Evolutionary conservation across 1,140 invertebrate genomes (phyloP), one percentile per base, ranked within the genome.

Genomic region (Pseudachorutes palmiensis): DNA sequence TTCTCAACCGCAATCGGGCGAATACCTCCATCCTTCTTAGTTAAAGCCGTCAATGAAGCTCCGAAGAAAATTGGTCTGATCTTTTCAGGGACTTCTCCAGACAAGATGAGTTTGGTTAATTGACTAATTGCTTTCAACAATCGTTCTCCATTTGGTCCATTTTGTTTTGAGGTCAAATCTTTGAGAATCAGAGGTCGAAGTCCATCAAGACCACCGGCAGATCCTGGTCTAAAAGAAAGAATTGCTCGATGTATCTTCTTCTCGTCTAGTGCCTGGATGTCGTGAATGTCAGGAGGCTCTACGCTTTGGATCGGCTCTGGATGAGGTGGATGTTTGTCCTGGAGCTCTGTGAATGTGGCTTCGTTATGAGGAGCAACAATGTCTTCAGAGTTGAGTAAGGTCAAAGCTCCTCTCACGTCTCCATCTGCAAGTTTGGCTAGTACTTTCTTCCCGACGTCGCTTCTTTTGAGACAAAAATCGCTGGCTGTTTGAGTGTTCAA

Each of bases 161-260:
- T 55, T 5, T 14, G 24, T 29, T 14, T 12, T 3, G 26, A 14
- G 3, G 29, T 28, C 9, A 63, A 29, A 26, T 63, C 62, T 45
- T 63, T 63, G 2, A 63, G 22, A 45, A 63, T 63, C 26, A 49
- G 62, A 26, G 62, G 33, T 16, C 62, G 62, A 19, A 48, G 62
- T 49, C 26, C 62, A 26, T 63, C 62, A 2, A 63, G 5, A n/a
- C 62, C 62, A 5, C 32, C 62, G 2, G 62, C 62, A 12, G 31
- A 63, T 22, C 62, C 62, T 5, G 62, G 36, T 5, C 5, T 16
- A 33, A 63, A 63, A 19, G 31, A 41, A 2, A 29, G 16, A 19
- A 63, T 19, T 2, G 62, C 62, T 28, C 16, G 19, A 5, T 14
- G 9, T 5, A 55, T 26, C 5, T 55, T 22, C 5, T 9, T 24